These are phyloP conservation scores for Schlechtendalia chinensis DNA, from an alignment of 1,140 invertebrate genomes.

Conservation along the genomic window DNA sequence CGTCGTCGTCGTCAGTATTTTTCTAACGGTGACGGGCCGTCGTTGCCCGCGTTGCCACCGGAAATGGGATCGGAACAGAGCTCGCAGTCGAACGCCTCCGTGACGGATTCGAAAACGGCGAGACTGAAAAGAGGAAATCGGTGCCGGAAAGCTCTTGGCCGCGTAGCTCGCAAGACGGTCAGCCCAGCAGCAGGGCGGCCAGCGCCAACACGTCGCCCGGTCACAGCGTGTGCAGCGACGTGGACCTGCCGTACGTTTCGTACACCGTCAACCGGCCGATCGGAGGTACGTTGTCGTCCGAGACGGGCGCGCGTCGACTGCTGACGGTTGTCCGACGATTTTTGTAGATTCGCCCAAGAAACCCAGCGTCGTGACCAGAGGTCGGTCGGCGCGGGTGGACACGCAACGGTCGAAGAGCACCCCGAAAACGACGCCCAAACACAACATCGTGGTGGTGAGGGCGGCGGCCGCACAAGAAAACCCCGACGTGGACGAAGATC, in stretches of 20 bases:
- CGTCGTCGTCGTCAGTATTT: too few relatives aligned
- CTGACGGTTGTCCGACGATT: background rate
- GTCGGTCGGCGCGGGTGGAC: background rate
- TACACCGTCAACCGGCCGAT: conserved; percentile 91
- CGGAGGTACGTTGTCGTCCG: conserved; percentile 60
- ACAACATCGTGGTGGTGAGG: conserved; percentile 48
- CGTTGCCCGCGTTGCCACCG: too few relatives aligned
- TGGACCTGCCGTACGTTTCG: conserved; percentile 90
- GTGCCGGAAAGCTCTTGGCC: conserved; percentile 51
- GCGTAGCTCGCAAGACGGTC: conserved; percentile 52
- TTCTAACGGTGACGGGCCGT: too few relatives aligned
- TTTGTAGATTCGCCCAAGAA: conserved; percentile 48
- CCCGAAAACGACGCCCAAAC: conserved; percentile 3
- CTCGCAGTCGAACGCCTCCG: conserved; percentile 40
- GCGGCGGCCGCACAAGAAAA: conserved; percentile 26
- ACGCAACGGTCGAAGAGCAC: background rate
- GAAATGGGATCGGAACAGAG: conserved; percentile 54
- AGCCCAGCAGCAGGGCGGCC: conserved; percentile 54
- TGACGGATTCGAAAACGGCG: conserved; percentile 22
- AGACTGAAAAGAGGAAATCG: conserved; percentile 51
- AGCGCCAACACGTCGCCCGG: conserved; percentile 70
- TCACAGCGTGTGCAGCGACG: conserved; percentile 82
- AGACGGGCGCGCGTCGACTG: too few relatives aligned
- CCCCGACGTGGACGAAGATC: conserved; percentile 17
- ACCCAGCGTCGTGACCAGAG: background rate